phyloP scores from a whole-genome alignment of 2,113 vertebrate species.

The Cyanistes caeruleus region DNA sequence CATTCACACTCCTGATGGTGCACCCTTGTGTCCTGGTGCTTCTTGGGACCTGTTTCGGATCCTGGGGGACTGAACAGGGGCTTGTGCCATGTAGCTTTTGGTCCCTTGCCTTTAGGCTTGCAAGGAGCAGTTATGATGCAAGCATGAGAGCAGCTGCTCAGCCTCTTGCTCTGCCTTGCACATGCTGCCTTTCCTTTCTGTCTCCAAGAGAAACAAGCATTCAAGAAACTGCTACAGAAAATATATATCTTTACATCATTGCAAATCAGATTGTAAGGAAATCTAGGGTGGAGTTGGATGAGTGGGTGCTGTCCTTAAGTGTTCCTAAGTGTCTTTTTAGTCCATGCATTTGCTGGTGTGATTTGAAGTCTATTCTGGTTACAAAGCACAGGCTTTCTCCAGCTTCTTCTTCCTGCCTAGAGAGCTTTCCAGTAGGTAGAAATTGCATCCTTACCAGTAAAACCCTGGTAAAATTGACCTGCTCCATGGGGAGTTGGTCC shows the following conservation, averaged over 20 bases:
- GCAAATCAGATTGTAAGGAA: not conserved
- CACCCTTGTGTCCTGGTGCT: not conserved
- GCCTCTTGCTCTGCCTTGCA: not conserved
- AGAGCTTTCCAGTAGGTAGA: not conserved
- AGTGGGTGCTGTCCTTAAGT: not conserved
- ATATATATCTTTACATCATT: not conserved
- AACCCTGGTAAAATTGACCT: not conserved
- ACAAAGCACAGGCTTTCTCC: not conserved
- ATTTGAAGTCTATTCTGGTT: not conserved
- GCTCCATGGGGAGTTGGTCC: not conserved
- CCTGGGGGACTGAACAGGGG: not conserved
- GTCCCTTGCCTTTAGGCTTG: not conserved
- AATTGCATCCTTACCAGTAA: not conserved
- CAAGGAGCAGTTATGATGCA: not conserved
- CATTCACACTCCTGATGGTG: not conserved
- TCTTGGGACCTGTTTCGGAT: rapidly evolving
- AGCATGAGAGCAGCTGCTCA: not conserved
- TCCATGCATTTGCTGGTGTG: not conserved
- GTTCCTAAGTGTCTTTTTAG: not conserved
- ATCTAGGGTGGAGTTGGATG: not conserved
- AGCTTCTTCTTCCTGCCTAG: not conserved
- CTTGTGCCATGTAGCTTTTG: not conserved
- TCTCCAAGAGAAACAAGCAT: not conserved
- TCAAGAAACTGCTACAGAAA: not conserved
- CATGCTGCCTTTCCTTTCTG: not conserved